Percentiles rank a stretch among this genome's conserved stretches.
These are phyloP conservation scores for Aspidiotus rigidus DNA, from an alignment of 2,888 invertebrate species.

Conservation along the genomic window DNA sequence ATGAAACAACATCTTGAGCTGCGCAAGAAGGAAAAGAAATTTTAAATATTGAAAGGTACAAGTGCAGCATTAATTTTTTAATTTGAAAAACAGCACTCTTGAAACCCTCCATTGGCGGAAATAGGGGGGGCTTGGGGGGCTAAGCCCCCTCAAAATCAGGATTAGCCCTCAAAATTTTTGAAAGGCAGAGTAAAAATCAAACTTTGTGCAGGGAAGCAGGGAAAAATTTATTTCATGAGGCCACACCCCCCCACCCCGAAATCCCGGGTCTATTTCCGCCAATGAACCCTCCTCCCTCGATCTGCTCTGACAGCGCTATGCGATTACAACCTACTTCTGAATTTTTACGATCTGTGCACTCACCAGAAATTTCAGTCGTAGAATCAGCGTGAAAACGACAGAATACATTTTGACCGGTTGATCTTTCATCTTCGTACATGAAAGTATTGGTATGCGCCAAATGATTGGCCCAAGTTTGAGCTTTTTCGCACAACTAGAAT, in stretches of 20 bases:
- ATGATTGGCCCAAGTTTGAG: slow-evolving; percentile 82
- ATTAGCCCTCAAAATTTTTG: too few relatives aligned
- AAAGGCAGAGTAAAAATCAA: too few relatives aligned
- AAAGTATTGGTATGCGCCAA: slow-evolving; percentile 71
- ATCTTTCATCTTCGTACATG: slow-evolving; percentile 61
- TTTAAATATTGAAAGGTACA: too few relatives aligned
- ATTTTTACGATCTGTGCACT: not conserved
- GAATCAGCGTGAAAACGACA: slow-evolving; percentile 60
- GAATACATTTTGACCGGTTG: slow-evolving; percentile 71
- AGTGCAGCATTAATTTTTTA: not conserved
- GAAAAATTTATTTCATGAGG: too few relatives aligned
- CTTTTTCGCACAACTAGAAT: slow-evolving; percentile 62
- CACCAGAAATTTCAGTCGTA: slow-evolving; percentile 60
- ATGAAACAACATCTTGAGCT: slow-evolving; percentile 70
- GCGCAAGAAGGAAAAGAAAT: slow-evolving; percentile 7
- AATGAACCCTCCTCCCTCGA: too few relatives aligned
- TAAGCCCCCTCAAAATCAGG: not conserved
- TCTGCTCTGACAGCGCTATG: too few relatives aligned
- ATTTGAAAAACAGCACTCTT: too few relatives aligned
- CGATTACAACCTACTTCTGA: not conserved
- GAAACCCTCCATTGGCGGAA: too few relatives aligned
- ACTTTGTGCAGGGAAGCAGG: too few relatives aligned
- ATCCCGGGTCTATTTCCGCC: too few relatives aligned
- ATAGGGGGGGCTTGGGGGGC: not conserved
- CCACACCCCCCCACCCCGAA: too few relatives aligned